Conservation (phyloP, 2,113 vertebrate genomes). For the Columba livia region DNA sequence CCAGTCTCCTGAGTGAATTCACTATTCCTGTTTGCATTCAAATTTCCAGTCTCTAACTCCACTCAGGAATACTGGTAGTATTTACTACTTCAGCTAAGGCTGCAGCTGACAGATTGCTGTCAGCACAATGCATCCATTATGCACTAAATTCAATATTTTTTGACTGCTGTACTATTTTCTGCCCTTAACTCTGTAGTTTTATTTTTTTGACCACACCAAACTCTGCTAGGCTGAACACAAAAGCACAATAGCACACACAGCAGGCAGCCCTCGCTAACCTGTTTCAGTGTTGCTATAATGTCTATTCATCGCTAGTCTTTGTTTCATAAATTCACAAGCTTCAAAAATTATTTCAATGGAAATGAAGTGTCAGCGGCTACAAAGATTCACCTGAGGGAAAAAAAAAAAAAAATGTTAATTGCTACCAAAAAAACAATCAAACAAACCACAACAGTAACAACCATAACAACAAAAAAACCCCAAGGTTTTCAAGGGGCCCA, state of each 20-base stretch:
- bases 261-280: background rate
- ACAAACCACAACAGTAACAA: accelerated
- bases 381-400: background rate
- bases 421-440: background rate
- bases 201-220: background rate
- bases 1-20: background rate
- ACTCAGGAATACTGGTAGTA: background rate
- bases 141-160: background rate
- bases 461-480: background rate
- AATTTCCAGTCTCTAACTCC: background rate
- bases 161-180: background rate
- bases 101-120: background rate
- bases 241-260: background rate
- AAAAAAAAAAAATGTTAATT: background rate
- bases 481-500: background rate
- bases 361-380: background rate
- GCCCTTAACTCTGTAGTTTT: background rate
- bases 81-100: background rate
- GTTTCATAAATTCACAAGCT: background rate
- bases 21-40: background rate
- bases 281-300: background rate
- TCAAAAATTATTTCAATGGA: background rate
- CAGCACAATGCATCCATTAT: accelerated
- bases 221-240: background rate
- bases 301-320: background rate